Evolutionary conservation across 2,113 vertebrate species (phyloP).

Genomic region (Sporophila hypoxantha): DNA sequence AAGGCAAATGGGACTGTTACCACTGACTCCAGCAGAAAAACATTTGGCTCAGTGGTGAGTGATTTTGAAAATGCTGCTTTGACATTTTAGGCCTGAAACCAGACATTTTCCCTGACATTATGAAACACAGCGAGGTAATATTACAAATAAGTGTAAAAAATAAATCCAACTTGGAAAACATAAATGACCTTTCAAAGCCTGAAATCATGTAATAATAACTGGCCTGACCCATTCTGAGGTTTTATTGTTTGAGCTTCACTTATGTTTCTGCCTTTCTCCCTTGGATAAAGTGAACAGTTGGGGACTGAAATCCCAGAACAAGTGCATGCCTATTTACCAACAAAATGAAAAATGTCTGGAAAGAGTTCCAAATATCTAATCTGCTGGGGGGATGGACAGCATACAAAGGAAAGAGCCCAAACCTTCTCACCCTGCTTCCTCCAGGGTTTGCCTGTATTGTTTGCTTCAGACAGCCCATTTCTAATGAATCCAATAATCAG

Average conservation of each 20-base stretch:
- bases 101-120: slow-evolving; percentile 61
- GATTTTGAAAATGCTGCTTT: slow-evolving; percentile 54
- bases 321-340: slow-evolving; percentile 41
- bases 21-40: background rate
- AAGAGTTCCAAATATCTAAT: background rate
- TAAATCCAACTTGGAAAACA: slow-evolving; percentile 58
- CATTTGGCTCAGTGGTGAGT: background rate
- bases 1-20: background rate
- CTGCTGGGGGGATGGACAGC: background rate
- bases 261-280: background rate
- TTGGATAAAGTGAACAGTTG: background rate
- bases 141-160: slow-evolving; percentile 55
- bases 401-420: background rate
- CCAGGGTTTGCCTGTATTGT: background rate
- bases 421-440: background rate
- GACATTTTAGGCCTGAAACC: slow-evolving; percentile 58
- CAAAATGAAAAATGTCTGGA: slow-evolving; percentile 8
- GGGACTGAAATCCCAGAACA: slow-evolving; percentile 36
- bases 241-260: slow-evolving; percentile 32
- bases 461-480: slow-evolving; percentile 3
- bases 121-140: slow-evolving; percentile 52
- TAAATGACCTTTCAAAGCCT: slow-evolving; percentile 58
- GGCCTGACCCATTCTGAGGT: slow-evolving; percentile 24
- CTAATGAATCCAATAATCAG: slow-evolving; percentile 26
- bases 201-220: slow-evolving; percentile 55